Conservation (phyloP, 2,888 invertebrate genomes). For the Diarsia dahlii region DNA sequence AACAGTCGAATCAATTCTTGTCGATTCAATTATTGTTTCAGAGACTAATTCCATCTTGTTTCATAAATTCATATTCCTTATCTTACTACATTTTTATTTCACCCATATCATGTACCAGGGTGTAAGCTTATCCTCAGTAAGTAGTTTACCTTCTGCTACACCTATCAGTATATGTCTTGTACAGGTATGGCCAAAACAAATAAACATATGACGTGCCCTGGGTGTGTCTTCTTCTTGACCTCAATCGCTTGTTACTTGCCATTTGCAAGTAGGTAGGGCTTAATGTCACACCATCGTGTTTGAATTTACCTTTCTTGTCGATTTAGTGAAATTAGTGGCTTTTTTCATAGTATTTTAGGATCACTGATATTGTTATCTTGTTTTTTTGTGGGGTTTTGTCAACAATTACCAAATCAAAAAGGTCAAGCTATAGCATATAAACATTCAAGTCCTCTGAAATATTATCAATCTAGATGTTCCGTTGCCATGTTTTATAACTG, state of each 20-base stretch:
- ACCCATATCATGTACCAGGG: background rate
- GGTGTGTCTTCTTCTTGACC: conserved; percentile 79
- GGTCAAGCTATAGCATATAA: background rate
- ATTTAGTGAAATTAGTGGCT: background rate
- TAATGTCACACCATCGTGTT: conserved; percentile 56
- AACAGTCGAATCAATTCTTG: background rate
- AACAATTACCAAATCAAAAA: background rate
- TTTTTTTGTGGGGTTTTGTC: background rate
- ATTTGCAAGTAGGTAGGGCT: conserved; percentile 63
- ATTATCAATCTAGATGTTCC: conserved; percentile 17
- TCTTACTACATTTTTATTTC: background rate
- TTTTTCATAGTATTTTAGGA: background rate
- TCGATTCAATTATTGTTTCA: background rate
- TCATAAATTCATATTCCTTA: background rate
- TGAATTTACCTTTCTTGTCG: conserved; percentile 7
- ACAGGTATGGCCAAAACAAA: conserved; percentile 50
- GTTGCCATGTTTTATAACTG: conserved; percentile 27
- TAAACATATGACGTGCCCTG: conserved; percentile 68
- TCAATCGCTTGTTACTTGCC: conserved; percentile 74
- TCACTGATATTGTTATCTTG: background rate
- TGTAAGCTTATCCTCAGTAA: background rate
- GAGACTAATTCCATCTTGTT: background rate
- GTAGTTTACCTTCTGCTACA: conserved; percentile 36
- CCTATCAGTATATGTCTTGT: background rate
- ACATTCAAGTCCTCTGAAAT: background rate